Conservation (phyloP, 1,140 invertebrate species). For the Drosophila hydei region DNA sequence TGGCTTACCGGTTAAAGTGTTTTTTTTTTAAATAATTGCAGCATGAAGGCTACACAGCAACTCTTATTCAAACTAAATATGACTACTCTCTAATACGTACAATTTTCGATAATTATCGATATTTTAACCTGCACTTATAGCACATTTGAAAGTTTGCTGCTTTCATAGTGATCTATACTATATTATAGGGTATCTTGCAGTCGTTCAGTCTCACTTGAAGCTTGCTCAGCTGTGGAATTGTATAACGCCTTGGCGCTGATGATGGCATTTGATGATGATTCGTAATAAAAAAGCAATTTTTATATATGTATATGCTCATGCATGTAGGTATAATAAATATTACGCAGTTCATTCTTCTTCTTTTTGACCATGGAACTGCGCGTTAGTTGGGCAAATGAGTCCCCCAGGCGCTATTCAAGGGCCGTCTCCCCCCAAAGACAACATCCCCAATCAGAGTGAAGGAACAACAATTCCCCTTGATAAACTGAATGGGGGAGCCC, state of each 20-base stretch:
- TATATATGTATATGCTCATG: constrained; percentile 3
- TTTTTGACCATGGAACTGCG: constrained; percentile 18
- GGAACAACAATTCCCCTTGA: constrained; percentile 14
- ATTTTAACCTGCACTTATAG: neutral
- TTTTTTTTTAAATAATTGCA: too few species aligned
- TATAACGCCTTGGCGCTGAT: constrained; percentile 21
- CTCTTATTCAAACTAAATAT: too few species aligned
- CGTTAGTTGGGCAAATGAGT: constrained; percentile 29
- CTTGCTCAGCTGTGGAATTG: neutral
- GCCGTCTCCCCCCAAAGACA: constrained; percentile 3
- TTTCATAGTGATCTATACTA: too few species aligned
- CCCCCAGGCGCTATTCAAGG: constrained; percentile 22
- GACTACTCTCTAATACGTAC: too few species aligned
- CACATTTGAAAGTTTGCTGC: too few species aligned
- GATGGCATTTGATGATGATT: constrained; percentile 35
- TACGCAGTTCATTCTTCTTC: constrained; percentile 32
- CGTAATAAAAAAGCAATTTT: constrained; percentile 49
- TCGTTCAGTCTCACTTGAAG: neutral
- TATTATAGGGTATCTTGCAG: neutral
- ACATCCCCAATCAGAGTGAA: neutral
- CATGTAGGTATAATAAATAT: constrained; percentile 7
- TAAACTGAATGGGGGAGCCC: constrained; percentile 16
- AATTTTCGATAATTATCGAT: constrained; percentile 2
- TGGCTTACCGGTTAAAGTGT: too few species aligned
- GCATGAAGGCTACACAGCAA: too few species aligned